Conservation (phyloP, 2,888 invertebrate species). For the Polydrusus pterygomalis region DNA sequence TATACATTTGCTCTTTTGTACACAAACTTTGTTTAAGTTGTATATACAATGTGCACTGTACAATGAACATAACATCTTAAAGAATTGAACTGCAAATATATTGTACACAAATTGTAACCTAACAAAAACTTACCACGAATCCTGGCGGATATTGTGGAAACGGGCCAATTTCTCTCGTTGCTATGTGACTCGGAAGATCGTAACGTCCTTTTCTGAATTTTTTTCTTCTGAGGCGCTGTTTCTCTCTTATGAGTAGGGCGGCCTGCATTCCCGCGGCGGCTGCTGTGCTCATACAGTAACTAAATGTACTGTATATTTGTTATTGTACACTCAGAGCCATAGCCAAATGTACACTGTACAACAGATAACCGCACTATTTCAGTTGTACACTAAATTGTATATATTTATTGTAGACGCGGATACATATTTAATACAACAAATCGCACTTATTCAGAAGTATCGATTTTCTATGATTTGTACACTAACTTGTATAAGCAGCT, state of each 20-base stretch:
- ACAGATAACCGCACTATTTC: background rate
- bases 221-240: conserved; percentile 90
- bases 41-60: too few relatives aligned
- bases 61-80: too few relatives aligned
- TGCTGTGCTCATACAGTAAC: conserved; percentile 71
- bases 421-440: background rate
- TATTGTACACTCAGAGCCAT: conserved; percentile 44
- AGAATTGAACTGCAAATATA: too few relatives aligned
- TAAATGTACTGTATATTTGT: conserved; percentile 23
- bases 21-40: too few relatives aligned
- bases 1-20: too few relatives aligned
- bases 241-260: conserved; percentile 93
- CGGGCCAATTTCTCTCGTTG: conserved; percentile 89
- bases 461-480: background rate
- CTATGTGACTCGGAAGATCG: conserved; percentile 90
- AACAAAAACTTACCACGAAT: conserved; percentile 68
- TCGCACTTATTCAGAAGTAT: background rate
- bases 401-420: background rate
- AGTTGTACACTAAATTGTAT: background rate
- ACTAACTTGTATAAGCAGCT: background rate
- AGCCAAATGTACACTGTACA: conserved; percentile 5
- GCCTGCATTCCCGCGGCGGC: conserved; percentile 88
- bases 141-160: conserved; percentile 90
- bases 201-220: conserved; percentile 83
- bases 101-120: too few relatives aligned